Evolutionary conservation across 2,888 invertebrate genomes (phyloP).

Genomic region (Hirtodrosophila cameraria): DNA sequence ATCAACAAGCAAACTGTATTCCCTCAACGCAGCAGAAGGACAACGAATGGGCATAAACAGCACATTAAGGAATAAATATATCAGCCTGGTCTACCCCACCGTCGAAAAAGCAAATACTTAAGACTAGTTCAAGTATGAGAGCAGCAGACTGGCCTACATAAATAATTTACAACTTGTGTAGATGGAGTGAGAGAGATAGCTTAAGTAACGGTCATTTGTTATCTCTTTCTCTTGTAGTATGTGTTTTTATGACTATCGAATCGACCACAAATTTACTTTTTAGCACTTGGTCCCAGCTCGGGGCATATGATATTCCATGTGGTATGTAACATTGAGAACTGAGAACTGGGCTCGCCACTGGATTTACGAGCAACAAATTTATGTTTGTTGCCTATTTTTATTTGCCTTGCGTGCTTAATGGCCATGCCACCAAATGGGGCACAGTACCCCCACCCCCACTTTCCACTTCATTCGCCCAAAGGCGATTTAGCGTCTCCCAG

Average conservation of each 20-base stretch:
- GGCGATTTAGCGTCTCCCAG: slow-evolving; percentile 46
- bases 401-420: slow-evolving; percentile 79
- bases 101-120: slow-evolving; percentile 26
- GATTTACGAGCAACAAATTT: slow-evolving; percentile 79
- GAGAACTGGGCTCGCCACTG: slow-evolving; percentile 56
- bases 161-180: slow-evolving; percentile 57
- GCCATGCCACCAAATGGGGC: slow-evolving; percentile 32
- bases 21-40: slow-evolving; percentile 43
- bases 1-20: slow-evolving; percentile 54
- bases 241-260: slow-evolving; percentile 77
- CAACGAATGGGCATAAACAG: slow-evolving; percentile 67
- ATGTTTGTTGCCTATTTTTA: slow-evolving; percentile 79
- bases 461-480: slow-evolving; percentile 30
- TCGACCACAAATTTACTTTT: slow-evolving; percentile 81
- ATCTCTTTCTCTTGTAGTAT: slow-evolving; percentile 53
- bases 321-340: slow-evolving; percentile 48
- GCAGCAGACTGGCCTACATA: slow-evolving; percentile 51
- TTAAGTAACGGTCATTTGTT: slow-evolving; percentile 34
- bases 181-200: slow-evolving; percentile 19
- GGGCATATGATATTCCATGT: slow-evolving; percentile 64
- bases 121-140: not conserved
- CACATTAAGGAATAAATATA: slow-evolving; percentile 68
- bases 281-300: slow-evolving; percentile 76
- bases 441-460: not conserved
- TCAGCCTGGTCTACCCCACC: slow-evolving; percentile 19